A percentile compares a stretch with the other conserved stretches of the same genome.
Evolutionary conservation across 1,140 invertebrate genomes (phyloP).

Genomic region (Cryptotermes secundus): DNA sequence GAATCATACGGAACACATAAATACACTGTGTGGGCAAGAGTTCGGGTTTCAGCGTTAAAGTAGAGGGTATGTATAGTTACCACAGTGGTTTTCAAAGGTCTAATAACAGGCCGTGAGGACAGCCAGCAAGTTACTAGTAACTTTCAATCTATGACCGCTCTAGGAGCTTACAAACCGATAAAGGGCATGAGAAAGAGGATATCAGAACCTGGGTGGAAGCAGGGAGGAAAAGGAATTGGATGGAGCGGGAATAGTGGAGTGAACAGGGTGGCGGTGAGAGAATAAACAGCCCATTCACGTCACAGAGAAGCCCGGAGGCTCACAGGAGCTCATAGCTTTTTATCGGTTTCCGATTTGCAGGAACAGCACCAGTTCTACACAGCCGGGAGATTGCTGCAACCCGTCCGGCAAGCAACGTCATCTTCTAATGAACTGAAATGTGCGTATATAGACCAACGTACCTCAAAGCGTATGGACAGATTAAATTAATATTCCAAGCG

Average conservation of each 20-base stretch:
- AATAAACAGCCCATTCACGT: conserved; percentile 19
- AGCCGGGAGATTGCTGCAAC: neutral
- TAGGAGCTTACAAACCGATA: neutral
- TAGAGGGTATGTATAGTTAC: too few relatives aligned
- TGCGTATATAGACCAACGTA: neutral
- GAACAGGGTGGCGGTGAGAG: neutral
- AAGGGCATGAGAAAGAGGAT: neutral
- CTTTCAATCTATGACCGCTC: neutral
- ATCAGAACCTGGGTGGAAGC: neutral
- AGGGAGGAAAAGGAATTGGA: neutral
- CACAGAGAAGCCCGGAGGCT: neutral
- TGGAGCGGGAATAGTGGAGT: neutral
- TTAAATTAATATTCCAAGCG: neutral
- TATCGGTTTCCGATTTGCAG: conserved; percentile 18
- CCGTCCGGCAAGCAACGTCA: neutral
- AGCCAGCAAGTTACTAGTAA: neutral
- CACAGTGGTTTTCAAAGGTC: too few relatives aligned
- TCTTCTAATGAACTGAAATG: neutral
- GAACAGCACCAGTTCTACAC: neutral
- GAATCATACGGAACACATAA: too few relatives aligned
- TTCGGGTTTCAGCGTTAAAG: too few relatives aligned
- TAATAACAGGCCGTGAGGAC: neutral
- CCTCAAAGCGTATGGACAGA: neutral
- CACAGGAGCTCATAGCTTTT: neutral
- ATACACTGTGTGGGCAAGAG: too few relatives aligned